Percentiles rank a stretch among this genome's conserved stretches.
phyloP scores from a whole-genome alignment of 2,113 vertebrate species.

The Hemiscyllium ocellatum region DNA sequence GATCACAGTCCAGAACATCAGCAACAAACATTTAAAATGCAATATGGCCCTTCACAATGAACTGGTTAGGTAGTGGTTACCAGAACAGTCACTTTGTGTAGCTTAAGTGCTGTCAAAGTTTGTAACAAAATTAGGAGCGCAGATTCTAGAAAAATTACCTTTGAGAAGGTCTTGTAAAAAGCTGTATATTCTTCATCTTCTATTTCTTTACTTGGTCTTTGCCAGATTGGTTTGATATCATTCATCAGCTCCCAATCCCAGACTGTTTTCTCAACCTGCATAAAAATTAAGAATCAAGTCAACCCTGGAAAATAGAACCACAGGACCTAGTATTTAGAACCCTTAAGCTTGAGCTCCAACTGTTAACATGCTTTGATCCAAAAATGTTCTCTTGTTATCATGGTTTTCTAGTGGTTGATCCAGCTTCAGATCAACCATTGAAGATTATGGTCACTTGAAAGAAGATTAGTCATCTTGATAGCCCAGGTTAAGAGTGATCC shows the following conservation, averaged over 20 bases:
- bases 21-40: not conserved
- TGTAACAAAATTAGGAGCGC: not conserved
- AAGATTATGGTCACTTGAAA: too few species aligned
- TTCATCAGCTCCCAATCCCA: constrained; percentile 99
- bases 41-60: not conserved
- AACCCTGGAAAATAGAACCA: not conserved
- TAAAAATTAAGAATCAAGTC: not conserved
- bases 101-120: too few species aligned
- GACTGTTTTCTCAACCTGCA: constrained; percentile 93
- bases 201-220: constrained; percentile 88
- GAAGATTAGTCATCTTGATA: too few species aligned
- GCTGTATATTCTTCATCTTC: constrained; percentile 95
- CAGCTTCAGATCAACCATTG: too few species aligned
- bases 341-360: too few species aligned
- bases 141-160: constrained; percentile 56
- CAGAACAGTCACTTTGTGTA: not conserved
- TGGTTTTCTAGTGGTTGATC: too few species aligned
- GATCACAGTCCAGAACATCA: not conserved
- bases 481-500: too few species aligned
- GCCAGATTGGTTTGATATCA: constrained; percentile 98
- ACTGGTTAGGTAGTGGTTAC: not conserved
- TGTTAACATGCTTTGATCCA: too few species aligned
- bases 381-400: too few species aligned
- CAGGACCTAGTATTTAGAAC: not conserved
- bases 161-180: constrained; percentile 96